Evolutionary conservation across 2,797 vertebrate species (phyloP).

Genomic region (Lindbergichthys nudifrons): DNA sequence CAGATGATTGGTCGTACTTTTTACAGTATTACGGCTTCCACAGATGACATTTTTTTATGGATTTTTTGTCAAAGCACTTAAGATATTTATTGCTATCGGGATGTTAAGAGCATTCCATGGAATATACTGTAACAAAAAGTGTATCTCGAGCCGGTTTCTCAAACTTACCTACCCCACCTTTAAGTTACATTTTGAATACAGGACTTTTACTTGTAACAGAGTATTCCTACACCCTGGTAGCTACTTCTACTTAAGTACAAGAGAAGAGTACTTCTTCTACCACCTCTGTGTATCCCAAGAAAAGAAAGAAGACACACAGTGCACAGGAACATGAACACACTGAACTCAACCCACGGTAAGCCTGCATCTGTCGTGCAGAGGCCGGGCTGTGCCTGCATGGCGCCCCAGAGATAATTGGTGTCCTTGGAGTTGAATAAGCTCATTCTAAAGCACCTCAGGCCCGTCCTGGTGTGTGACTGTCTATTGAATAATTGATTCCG

Average conservation of each 20-base stretch:
- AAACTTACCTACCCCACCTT: too few species aligned
- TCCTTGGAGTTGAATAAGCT: constrained; percentile 83
- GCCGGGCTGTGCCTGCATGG: constrained; percentile 62
- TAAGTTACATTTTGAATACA: too few species aligned
- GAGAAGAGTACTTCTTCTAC: constrained; percentile 8
- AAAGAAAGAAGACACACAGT: background rate
- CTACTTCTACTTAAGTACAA: background rate
- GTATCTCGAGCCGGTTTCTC: too few species aligned
- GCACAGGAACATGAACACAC: constrained; percentile 9
- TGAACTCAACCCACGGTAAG: background rate
- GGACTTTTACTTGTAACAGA: too few species aligned
- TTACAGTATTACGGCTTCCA: too few species aligned
- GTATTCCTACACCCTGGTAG: too few species aligned
- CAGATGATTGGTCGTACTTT: too few species aligned
- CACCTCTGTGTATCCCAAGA: too few species aligned
- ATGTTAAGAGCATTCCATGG: too few species aligned
- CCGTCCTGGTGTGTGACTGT: constrained; percentile 85
- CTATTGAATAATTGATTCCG: constrained; percentile 99
- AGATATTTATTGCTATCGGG: too few species aligned
- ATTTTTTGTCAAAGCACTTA: too few species aligned
- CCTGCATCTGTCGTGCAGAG: constrained; percentile 49
- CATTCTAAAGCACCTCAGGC: constrained; percentile 82
- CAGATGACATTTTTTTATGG: fast-evolving
- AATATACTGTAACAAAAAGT: too few species aligned
- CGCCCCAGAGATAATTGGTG: constrained; percentile 79